A percentile compares a stretch with the other conserved stretches of the same genome.
Conservation (phyloP, 2,113 vertebrate species). For the Cacatua alba region DNA sequence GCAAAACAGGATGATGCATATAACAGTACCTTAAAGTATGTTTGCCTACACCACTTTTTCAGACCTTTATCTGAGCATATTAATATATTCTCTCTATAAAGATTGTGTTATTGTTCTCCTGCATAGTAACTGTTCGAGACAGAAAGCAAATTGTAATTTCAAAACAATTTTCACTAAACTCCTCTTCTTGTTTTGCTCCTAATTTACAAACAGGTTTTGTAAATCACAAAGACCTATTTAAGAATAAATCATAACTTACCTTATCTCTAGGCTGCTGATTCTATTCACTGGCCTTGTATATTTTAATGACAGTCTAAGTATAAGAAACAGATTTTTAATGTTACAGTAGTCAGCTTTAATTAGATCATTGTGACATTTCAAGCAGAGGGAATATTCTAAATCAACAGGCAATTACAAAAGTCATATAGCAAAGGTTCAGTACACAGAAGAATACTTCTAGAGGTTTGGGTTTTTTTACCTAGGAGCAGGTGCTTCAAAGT, state of each 20-base stretch:
- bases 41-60: neutral
- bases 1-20: neutral
- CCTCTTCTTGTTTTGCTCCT: neutral
- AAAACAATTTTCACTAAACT: neutral
- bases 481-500: constrained; percentile 17
- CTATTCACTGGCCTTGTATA: constrained; percentile 43
- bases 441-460: constrained; percentile 31
- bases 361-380: constrained; percentile 42
- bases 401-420: constrained; percentile 42
- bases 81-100: neutral
- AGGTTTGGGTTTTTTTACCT: neutral
- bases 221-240: neutral
- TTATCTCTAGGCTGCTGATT: constrained; percentile 69
- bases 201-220: neutral
- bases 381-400: constrained; percentile 30
- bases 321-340: constrained; percentile 52
- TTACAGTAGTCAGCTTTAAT: constrained; percentile 53
- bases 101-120: neutral
- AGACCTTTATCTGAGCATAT: neutral
- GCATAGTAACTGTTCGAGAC: neutral
- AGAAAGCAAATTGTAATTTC: neutral
- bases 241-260: constrained; percentile 58
- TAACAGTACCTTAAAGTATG: neutral
- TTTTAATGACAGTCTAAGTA: constrained; percentile 71
- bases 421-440: constrained; percentile 41